Conservation (phyloP, 2,888 invertebrate species). For the Cantharis rufa region DNA sequence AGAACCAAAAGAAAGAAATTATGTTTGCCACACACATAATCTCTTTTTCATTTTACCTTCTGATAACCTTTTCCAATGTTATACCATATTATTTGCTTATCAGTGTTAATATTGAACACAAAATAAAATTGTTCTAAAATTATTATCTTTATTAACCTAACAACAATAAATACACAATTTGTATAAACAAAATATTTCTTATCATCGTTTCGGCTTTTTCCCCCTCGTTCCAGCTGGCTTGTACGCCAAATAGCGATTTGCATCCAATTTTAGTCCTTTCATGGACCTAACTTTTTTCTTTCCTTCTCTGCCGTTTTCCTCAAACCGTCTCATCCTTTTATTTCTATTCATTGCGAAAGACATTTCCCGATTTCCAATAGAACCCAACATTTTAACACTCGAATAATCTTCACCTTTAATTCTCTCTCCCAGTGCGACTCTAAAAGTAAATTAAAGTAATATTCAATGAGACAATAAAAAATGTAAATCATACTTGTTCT, state of each 20-base stretch:
- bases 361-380: conserved; percentile 78
- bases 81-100: not conserved
- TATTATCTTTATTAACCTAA: not conserved
- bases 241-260: not conserved
- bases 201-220: not conserved
- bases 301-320: conserved; percentile 68
- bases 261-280: not conserved
- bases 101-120: not conserved
- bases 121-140: not conserved
- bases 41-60: not conserved
- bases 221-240: not conserved
- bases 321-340: conserved; percentile 61
- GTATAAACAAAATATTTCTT: not conserved
- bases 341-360: conserved; percentile 70
- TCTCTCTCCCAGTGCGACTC: conserved; percentile 75
- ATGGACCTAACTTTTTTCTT: conserved; percentile 67
- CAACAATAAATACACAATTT: not conserved
- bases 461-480: conserved; percentile 10
- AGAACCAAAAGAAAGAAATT: not conserved
- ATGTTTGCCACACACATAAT: not conserved
- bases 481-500: conserved; percentile 56
- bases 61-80: not conserved
- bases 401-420: conserved; percentile 62
- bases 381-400: conserved; percentile 59
- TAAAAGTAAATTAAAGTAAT: conserved; percentile 50